Conservation (phyloP, 1,140 invertebrate genomes). For the Atta texana region DNA sequence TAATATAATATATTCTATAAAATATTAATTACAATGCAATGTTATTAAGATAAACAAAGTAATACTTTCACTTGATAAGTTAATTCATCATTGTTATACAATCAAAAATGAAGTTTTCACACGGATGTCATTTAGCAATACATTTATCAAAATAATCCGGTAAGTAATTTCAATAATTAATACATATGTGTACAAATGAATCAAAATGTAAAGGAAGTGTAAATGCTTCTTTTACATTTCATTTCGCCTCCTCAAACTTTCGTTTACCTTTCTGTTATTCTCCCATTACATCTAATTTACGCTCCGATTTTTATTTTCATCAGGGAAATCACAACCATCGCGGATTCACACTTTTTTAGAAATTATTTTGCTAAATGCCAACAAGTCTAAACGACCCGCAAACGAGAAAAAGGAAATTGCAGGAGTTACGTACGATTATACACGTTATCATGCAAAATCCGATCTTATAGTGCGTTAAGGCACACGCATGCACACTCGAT, state of each 20-base stretch:
- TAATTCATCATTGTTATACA: background rate
- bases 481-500: background rate
- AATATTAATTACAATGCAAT: background rate
- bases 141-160: background rate
- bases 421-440: background rate
- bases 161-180: background rate
- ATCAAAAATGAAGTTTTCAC: background rate
- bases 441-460: constrained; percentile 14
- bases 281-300: no score
- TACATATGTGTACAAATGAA: background rate
- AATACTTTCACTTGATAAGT: background rate
- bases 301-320: no score
- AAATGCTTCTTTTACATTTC: no score
- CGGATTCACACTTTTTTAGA: background rate
- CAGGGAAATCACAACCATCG: background rate
- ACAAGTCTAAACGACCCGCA: background rate
- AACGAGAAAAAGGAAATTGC: background rate
- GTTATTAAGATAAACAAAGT: background rate
- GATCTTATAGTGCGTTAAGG: background rate
- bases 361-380: background rate
- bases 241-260: no score
- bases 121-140: no score
- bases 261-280: no score
- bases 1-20: background rate
- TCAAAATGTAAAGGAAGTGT: no score